Conservation (phyloP, 2,888 invertebrate genomes). For the Encarsia formosa region DNA sequence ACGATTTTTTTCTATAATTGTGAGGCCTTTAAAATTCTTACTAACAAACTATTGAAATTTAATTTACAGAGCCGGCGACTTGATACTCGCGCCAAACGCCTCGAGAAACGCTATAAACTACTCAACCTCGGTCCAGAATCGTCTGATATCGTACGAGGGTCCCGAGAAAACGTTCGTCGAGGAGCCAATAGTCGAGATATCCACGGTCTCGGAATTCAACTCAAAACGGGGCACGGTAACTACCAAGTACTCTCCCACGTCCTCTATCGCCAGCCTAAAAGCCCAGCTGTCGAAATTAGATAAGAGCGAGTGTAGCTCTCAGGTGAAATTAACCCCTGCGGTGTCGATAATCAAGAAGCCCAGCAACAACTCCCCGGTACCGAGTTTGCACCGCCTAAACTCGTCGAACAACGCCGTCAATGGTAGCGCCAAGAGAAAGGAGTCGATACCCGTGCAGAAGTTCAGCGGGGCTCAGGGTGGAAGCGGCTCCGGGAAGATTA, state of each 20-base stretch:
- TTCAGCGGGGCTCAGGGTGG: constrained; percentile 39
- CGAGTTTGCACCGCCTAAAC: constrained; percentile 43
- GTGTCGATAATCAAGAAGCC: constrained; percentile 49
- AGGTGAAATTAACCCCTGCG: constrained; percentile 43
- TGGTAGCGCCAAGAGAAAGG: constrained; percentile 38
- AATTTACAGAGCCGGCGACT: constrained; percentile 69
- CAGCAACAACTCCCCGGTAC: too few relatives aligned
- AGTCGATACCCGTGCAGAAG: constrained; percentile 60
- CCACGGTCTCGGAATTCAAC: constrained; percentile 41
- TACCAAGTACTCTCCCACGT: background rate
- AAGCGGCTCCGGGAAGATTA: constrained; percentile 73
- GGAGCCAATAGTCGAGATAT: constrained; percentile 39
- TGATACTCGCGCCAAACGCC: constrained; percentile 69
- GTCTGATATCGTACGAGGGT: constrained; percentile 71
- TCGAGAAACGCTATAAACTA: constrained; percentile 72
- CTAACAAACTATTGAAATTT: too few relatives aligned
- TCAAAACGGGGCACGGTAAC: constrained; percentile 43
- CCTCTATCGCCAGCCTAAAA: constrained; percentile 11
- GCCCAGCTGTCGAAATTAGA: constrained; percentile 19
- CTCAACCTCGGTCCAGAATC: constrained; percentile 74
- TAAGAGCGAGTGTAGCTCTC: constrained; percentile 28
- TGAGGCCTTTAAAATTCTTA: too few relatives aligned
- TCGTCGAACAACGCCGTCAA: constrained; percentile 28
- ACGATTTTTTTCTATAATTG: too few relatives aligned
- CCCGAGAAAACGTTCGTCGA: constrained; percentile 47